Conservation (phyloP, 2,113 vertebrate species). For the Phylloscopus whistleri region DNA sequence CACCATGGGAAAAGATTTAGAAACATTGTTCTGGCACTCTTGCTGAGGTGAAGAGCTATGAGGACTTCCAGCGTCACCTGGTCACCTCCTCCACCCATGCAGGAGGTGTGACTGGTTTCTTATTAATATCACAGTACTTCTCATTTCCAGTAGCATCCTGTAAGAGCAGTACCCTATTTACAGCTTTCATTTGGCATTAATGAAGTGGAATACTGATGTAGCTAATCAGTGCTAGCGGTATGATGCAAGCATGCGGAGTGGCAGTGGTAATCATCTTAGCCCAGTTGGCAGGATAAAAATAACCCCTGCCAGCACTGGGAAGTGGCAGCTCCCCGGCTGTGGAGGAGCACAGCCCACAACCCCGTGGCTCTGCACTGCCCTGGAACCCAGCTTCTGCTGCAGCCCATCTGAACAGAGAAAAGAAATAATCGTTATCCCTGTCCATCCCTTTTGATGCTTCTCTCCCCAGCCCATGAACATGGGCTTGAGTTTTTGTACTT, state of each 20-base stretch:
- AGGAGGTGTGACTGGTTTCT: background rate
- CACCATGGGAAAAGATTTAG: constrained; percentile 28
- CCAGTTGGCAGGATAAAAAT: constrained; percentile 43
- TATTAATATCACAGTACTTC: background rate
- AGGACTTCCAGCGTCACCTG: accelerated
- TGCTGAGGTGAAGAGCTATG: background rate
- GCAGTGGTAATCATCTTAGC: constrained; percentile 19
- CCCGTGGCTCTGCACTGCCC: accelerated
- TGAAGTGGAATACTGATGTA: constrained; percentile 54
- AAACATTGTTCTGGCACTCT: background rate
- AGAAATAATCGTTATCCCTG: accelerated
- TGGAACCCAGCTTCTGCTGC: background rate
- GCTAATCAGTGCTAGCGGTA: constrained; percentile 28
- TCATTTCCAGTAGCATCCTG: background rate
- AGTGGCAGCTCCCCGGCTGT: background rate
- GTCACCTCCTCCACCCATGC: background rate
- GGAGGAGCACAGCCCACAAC: background rate
- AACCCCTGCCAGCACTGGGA: background rate
- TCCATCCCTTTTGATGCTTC: background rate
- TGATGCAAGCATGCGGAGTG: background rate
- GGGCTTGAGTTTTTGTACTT: background rate
- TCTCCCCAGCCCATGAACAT: accelerated
- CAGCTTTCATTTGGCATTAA: constrained; percentile 48
- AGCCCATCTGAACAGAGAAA: background rate
- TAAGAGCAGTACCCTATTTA: constrained; percentile 39